Evolutionary conservation across 2,113 vertebrate species (phyloP).

Genomic region (Anoura caudifer): DNA sequence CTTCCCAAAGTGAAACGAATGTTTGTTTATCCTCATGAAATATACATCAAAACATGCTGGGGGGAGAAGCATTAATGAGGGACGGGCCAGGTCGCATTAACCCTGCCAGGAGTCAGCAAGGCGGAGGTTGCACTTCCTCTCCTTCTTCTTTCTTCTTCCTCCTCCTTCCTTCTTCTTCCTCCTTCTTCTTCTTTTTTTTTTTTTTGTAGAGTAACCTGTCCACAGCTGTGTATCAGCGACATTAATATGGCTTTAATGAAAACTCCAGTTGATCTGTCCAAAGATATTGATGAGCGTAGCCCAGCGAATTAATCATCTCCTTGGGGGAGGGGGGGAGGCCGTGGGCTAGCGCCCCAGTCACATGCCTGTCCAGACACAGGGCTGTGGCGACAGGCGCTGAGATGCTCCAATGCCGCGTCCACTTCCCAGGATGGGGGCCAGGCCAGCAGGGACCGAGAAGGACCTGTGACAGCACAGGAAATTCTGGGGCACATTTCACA

Average conservation of each 20-base stretch:
- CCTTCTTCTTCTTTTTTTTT: not conserved
- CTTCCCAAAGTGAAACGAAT: constrained; percentile 92
- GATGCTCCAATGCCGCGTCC: not conserved
- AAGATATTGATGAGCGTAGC: constrained; percentile 85
- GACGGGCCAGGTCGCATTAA: not conserved
- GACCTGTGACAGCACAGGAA: not conserved
- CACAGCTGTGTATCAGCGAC: constrained; percentile 81
- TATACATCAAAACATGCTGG: constrained; percentile 85
- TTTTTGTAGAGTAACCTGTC: constrained; percentile 74
- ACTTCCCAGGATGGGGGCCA: not conserved
- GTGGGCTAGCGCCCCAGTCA: constrained; percentile 54
- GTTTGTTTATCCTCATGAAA: constrained; percentile 94
- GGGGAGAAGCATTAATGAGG: constrained; percentile 75
- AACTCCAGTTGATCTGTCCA: constrained; percentile 86
- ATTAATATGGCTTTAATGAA: constrained; percentile 86
- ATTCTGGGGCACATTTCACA: constrained; percentile 75
- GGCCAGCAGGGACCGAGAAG: not conserved
- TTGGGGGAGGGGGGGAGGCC: constrained; percentile 80
- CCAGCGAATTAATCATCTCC: constrained; percentile 82
- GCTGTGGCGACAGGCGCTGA: not conserved
- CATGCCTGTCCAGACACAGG: constrained; percentile 70
- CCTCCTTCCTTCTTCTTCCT: not conserved
- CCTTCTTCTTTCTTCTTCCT: not conserved
- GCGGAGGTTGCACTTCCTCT: not conserved
- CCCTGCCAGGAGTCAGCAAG: not conserved